Percentiles rank a stretch among this genome's conserved stretches.
These are phyloP conservation scores for Aurelia sp. DNA, from an alignment of 30 jellyfish, hydroid and myxozoan genomes.

Conservation along the genomic window DNA sequence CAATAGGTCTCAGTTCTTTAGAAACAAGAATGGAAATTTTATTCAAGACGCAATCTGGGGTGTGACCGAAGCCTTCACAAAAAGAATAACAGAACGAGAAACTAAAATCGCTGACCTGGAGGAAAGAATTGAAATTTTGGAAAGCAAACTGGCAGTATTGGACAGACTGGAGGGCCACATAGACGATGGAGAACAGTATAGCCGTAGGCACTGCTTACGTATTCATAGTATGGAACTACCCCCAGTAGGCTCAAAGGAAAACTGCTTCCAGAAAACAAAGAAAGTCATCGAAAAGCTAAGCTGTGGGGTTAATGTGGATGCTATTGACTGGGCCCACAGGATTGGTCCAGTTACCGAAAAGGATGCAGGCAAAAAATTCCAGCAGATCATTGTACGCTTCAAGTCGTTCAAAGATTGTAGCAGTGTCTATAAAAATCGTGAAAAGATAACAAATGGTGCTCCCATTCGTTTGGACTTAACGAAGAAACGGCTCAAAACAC, in stretches of 20 bases:
- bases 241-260: conserved; percentile 23
- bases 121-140: neutral
- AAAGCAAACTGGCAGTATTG: neutral
- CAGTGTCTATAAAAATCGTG: conserved; percentile 7
- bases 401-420: conserved; percentile 20
- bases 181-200: conserved; percentile 21
- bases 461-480: conserved; percentile 22
- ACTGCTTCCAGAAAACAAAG: conserved; percentile 17
- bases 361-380: neutral
- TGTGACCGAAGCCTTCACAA: neutral
- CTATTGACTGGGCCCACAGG: conserved; percentile 29
- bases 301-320: conserved; percentile 18
- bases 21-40: too few species aligned
- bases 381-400: conserved; percentile 15
- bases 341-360: conserved; percentile 9
- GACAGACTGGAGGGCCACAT: neutral
- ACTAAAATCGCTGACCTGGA: too few species aligned
- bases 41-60: conserved; percentile 3
- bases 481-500: neutral
- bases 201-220: conserved; percentile 27
- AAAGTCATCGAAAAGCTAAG: conserved; percentile 3
- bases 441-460: conserved; percentile 2
- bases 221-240: conserved; percentile 9
- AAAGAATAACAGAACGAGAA: neutral
- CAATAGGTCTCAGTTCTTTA: too few species aligned